Percentiles rank a stretch among this genome's conserved stretches.
Evolutionary conservation across 2,113 vertebrate species (phyloP).

Genomic region (Gavialis gangeticus): DNA sequence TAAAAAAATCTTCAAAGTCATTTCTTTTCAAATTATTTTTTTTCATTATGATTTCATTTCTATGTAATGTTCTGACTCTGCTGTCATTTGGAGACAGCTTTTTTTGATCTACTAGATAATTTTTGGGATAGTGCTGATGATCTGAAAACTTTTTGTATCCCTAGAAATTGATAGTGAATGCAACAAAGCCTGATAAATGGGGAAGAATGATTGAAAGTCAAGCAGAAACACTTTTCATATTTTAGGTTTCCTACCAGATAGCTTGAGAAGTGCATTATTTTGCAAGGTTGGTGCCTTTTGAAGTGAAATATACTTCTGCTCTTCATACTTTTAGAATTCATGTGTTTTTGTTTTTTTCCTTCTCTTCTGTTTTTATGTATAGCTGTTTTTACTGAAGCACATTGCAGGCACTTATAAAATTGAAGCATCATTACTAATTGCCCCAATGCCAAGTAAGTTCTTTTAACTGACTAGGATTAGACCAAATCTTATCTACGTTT

Average conservation of each 20-base stretch:
- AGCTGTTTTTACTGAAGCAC: background rate
- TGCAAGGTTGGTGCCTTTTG: background rate
- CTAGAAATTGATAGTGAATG: background rate
- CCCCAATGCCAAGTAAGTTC: background rate
- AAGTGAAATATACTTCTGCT: background rate
- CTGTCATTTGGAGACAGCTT: background rate
- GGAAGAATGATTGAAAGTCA: background rate
- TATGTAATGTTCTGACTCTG: background rate
- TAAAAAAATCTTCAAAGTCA: background rate
- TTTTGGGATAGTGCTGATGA: background rate
- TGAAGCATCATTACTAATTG: background rate
- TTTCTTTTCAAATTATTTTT: slow-evolving; percentile 2
- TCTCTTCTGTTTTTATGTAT: background rate
- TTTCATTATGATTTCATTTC: background rate
- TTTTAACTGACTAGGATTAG: background rate
- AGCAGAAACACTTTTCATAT: background rate
- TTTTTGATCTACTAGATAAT: background rate
- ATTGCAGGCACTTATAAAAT: background rate
- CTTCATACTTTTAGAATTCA: background rate
- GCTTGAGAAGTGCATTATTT: background rate
- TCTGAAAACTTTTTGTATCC: background rate
- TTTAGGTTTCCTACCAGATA: background rate
- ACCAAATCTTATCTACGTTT: background rate
- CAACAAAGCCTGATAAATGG: background rate
- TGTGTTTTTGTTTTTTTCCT: background rate